Evolutionary conservation across 2,797 vertebrate species (phyloP).

Genomic region (Iguana delicatissima): DNA sequence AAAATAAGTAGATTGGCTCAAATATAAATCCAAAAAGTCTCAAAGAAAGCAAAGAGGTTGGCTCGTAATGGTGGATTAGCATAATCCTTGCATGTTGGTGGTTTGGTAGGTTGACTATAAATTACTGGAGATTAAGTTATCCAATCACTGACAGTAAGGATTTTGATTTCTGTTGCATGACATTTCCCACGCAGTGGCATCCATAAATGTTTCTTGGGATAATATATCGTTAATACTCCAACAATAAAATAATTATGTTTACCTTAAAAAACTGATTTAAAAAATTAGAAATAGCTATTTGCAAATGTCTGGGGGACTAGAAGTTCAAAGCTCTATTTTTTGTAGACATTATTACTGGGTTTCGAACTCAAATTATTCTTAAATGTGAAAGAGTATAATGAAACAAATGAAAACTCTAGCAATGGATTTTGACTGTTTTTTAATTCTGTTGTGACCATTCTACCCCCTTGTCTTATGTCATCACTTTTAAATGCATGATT

Average conservation of each 20-base stretch:
- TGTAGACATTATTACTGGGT: neutral
- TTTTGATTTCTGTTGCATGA: slow-evolving; percentile 48
- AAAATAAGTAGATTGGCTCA: slow-evolving; percentile 49
- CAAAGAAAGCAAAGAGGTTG: slow-evolving; percentile 48
- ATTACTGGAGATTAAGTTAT: slow-evolving; percentile 61
- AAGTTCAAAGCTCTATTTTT: neutral
- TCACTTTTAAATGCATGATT: neutral
- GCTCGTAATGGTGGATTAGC: slow-evolving; percentile 59
- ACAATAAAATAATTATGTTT: neutral
- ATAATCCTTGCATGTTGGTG: slow-evolving; percentile 57
- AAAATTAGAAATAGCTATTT: neutral
- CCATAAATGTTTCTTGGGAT: neutral
- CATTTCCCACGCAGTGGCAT: slow-evolving; percentile 2
- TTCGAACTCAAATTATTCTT: neutral
- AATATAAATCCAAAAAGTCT: slow-evolving; percentile 64
- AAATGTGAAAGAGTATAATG: neutral
- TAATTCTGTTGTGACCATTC: neutral
- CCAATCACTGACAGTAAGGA: slow-evolving; percentile 29
- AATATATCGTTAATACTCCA: neutral
- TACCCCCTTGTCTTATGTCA: neutral
- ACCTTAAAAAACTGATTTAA: neutral
- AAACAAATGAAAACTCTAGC: neutral
- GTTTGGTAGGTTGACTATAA: slow-evolving; percentile 60
- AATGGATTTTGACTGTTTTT: neutral
- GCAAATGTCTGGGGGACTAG: neutral